Evolutionary conservation across 2,888 invertebrate genomes (phyloP).

Genomic region (Drosophila testacea): DNA sequence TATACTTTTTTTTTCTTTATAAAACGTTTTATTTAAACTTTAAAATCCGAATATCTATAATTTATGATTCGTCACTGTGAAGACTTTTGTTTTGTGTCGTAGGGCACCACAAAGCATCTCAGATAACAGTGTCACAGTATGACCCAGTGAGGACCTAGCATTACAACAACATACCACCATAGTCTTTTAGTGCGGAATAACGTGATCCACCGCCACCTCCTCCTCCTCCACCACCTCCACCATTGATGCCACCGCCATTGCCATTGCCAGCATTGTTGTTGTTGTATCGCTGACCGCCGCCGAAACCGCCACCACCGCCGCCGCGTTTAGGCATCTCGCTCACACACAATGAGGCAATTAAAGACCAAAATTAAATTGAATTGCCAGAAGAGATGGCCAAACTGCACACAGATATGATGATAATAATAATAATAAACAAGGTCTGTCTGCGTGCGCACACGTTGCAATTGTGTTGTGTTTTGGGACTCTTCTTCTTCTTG

Average conservation of each 20-base stretch:
- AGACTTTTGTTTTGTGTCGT: too few relatives aligned
- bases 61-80: too few relatives aligned
- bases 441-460: conserved; percentile 20
- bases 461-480: conserved; percentile 6
- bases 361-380: neutral
- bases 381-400: neutral
- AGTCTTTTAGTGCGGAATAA: conserved; percentile 75
- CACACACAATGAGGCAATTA: neutral
- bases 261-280: conserved; percentile 60
- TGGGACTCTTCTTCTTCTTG: neutral
- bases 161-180: conserved; percentile 68
- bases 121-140: too few relatives aligned
- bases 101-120: too few relatives aligned
- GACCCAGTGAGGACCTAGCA: too few relatives aligned
- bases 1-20: too few relatives aligned
- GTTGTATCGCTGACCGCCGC: conserved; percentile 66
- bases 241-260: conserved; percentile 33
- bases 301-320: conserved; percentile 60
- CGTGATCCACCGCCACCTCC: conserved; percentile 73
- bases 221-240: conserved; percentile 9
- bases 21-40: too few relatives aligned
- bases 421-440: conserved; percentile 25
- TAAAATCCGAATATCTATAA: too few relatives aligned
- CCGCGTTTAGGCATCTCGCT: conserved; percentile 73
- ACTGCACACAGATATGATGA: conserved; percentile 1